A percentile compares a stretch with the other conserved stretches of the same genome.
Evolutionary conservation across 2,113 vertebrate genomes (phyloP).

Genomic region (Turnix velox): DNA sequence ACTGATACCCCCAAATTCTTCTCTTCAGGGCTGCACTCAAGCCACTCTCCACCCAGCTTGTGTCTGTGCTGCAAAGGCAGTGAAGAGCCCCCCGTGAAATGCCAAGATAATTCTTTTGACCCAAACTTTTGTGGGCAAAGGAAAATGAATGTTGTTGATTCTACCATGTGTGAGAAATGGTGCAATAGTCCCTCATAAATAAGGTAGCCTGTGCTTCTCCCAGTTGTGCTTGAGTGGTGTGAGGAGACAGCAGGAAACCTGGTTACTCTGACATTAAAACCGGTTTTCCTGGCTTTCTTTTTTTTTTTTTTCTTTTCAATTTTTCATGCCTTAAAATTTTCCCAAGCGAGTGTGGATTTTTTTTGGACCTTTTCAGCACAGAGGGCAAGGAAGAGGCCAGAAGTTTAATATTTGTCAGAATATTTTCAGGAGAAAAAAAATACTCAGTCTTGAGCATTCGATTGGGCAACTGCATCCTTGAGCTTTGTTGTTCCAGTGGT

Average conservation of each 20-base stretch:
- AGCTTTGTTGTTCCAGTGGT: not conserved
- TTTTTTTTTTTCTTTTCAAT: not conserved
- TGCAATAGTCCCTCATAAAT: not conserved
- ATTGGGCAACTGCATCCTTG: not conserved
- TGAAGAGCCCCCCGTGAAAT: constrained; percentile 24
- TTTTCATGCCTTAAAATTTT: not conserved
- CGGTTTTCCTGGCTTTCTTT: not conserved
- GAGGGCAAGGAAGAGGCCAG: not conserved
- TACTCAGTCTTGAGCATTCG: not conserved
- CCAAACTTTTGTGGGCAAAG: not conserved
- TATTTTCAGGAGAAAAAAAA: not conserved
- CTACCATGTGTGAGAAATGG: not conserved
- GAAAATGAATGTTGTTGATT: constrained; percentile 10
- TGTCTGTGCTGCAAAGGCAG: no score
- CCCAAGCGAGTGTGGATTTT: not conserved
- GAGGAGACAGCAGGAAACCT: not conserved
- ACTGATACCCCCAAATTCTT: no score
- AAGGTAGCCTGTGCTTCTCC: not conserved
- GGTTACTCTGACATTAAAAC: not conserved
- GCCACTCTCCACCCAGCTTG: no score
- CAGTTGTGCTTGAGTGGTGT: not conserved
- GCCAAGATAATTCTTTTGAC: constrained; percentile 30
- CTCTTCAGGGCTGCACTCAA: no score
- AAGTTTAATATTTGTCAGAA: not conserved
- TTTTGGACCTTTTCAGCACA: not conserved